These are phyloP conservation scores for Genyomyrus donnyi DNA, from an alignment of 2,113 vertebrate genomes.

Conservation along the genomic window DNA sequence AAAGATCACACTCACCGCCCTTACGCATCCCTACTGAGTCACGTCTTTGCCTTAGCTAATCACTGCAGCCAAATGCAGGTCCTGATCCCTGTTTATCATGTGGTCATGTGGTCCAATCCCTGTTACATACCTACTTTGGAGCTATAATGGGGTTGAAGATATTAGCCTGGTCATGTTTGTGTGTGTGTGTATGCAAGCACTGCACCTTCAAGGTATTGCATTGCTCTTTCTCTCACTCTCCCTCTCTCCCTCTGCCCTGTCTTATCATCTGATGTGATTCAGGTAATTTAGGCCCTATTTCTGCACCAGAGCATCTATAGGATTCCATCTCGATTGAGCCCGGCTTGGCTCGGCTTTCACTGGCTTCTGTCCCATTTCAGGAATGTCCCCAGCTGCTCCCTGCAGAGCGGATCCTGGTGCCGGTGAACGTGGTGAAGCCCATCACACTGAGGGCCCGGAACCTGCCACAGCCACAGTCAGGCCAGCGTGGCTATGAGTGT, in stretches of 20 bases:
- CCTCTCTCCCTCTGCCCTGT: not conserved
- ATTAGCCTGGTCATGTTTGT: not conserved
- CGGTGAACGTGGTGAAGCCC: conserved; percentile 89
- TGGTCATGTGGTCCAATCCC: not conserved
- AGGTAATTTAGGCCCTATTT: not conserved
- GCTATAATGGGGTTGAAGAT: not conserved
- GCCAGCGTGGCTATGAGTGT: conserved; percentile 93
- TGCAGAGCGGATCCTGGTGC: conserved; percentile 85
- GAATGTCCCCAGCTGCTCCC: conserved; percentile 92
- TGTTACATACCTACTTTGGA: not conserved
- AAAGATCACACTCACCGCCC: not conserved
- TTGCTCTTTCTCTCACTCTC: not conserved
- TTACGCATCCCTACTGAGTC: not conserved
- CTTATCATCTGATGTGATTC: not conserved
- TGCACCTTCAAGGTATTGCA: not conserved
- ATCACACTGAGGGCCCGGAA: conserved; percentile 94
- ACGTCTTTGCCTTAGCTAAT: not conserved
- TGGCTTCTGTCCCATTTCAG: conserved; percentile 46
- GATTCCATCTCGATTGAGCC: not conserved
- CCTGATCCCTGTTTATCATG: not conserved
- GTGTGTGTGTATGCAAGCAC: not conserved
- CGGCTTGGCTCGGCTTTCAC: conserved; percentile 18
- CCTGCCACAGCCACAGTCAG: conserved; percentile 91
- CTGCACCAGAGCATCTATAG: not conserved
- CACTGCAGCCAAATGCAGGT: not conserved